These are phyloP conservation scores for Cheilosia vulpina DNA, from an alignment of 2,888 invertebrate genomes.

Conservation along the genomic window DNA sequence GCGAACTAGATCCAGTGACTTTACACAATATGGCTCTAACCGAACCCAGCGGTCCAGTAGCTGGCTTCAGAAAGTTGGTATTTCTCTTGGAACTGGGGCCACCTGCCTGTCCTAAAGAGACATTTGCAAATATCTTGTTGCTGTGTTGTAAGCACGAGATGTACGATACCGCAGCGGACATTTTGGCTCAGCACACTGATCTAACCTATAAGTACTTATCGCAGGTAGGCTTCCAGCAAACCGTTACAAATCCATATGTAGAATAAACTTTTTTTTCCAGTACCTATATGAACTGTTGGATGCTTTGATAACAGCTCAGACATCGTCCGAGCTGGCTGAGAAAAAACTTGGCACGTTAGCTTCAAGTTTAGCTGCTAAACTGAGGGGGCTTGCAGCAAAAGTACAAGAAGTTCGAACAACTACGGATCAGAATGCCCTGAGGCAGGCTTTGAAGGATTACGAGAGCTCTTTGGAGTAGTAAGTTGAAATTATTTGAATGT, in stretches of 20 bases:
- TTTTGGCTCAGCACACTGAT: constrained; percentile 98
- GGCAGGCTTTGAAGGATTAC: constrained; percentile 95
- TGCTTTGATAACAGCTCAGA: constrained; percentile 98
- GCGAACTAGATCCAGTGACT: constrained; percentile 98
- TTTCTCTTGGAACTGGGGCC: constrained; percentile 97
- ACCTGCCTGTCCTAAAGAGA: constrained; percentile 94
- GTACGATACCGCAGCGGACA: constrained; percentile 98
- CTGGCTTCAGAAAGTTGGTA: constrained; percentile 90
- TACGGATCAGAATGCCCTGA: constrained; percentile 94
- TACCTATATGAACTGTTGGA: constrained; percentile 98
- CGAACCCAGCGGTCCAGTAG: constrained; percentile 96
- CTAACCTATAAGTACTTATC: constrained; percentile 97
- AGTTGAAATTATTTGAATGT: constrained; percentile 56
- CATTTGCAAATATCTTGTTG: constrained; percentile 96
- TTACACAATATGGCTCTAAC: constrained; percentile 97
- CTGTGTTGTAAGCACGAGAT: constrained; percentile 99
- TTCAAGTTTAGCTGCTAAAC: constrained; percentile 93
- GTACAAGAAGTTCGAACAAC: constrained; percentile 96
- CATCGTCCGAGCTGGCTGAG: constrained; percentile 97
- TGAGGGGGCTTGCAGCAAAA: constrained; percentile 96
- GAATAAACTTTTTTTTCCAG: constrained; percentile 81
- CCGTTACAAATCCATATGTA: background rate
- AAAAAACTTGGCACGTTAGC: constrained; percentile 97
- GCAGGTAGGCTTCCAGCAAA: constrained; percentile 86
- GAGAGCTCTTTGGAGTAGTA: constrained; percentile 92